Evolutionary conservation across 2,797 vertebrate species (phyloP).

Genomic region (Numenius phaeopus): DNA sequence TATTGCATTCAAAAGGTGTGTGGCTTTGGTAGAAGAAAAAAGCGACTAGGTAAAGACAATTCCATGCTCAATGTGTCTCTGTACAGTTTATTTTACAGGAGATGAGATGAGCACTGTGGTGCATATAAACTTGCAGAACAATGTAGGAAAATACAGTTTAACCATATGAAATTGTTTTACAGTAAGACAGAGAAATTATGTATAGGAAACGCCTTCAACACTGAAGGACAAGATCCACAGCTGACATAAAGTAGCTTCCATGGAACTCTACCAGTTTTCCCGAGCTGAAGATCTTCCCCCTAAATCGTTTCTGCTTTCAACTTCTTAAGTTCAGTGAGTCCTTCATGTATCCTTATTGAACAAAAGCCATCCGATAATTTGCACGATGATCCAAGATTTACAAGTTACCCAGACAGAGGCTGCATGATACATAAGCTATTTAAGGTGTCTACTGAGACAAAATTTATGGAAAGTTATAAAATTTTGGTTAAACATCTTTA

Average conservation of each 20-base stretch:
- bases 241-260: conserved; percentile 60
- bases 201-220: conserved; percentile 74
- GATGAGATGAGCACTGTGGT: conserved; percentile 76
- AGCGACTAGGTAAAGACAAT: conserved; percentile 34
- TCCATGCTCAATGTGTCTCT: conserved; percentile 53
- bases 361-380: not conserved
- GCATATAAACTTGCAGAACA: conserved; percentile 66
- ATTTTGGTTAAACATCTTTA: conserved; percentile 71
- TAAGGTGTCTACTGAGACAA: conserved; percentile 68
- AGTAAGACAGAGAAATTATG: conserved; percentile 72
- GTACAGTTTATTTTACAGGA: conserved; percentile 80
- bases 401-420: conserved; percentile 73
- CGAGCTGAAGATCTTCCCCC: conserved; percentile 58
- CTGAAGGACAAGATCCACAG: conserved; percentile 69
- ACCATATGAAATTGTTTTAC: conserved; percentile 78
- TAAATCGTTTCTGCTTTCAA: conserved; percentile 71
- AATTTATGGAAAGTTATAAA: conserved; percentile 70
- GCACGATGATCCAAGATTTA: conserved; percentile 54
- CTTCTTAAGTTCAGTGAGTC: conserved; percentile 69
- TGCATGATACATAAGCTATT: conserved; percentile 68
- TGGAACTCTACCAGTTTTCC: conserved; percentile 44
- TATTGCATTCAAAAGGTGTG: not conserved
- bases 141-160: conserved; percentile 70
- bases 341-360: conserved; percentile 64
- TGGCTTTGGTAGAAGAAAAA: not conserved